Evolutionary conservation across 1,140 invertebrate species (phyloP), one percentile per base, ranked within the genome.

Genomic region (Drosophila subobscura): DNA sequence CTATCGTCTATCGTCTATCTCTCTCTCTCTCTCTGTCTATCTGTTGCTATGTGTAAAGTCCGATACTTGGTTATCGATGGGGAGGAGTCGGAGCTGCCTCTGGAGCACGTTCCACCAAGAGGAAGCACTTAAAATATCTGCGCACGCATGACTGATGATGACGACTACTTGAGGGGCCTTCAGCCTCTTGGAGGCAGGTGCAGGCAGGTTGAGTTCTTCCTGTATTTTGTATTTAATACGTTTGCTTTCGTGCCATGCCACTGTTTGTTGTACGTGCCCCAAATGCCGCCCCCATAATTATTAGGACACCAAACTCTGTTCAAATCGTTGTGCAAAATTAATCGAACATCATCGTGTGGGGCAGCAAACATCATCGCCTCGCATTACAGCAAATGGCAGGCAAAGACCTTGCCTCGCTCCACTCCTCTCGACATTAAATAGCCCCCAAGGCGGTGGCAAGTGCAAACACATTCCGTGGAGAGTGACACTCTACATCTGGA

Each of bases 91-190:
- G 37, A 51, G 33, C n/a, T 7, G 25, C 22, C 53, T 42, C 71
- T 29, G 45, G 49, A 60, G 81, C 83, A 86, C 83, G 81, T 86
- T 72, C 23, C 73, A 23, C 23, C 73, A 29, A 44, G 51, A 81
- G 81, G 83, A 86, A 86, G 77, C 81, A 86, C 81, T 86, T 86
- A 86, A 86, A 86, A 88, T 86, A 86, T 86, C 85, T 86, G 83
- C 77, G 65, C 83, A 86, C 81, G 81, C 81, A 86, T 88, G 81
- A 86, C 70, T 88, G 73, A 86, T 86, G 76, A 79, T 79, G 65
- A 27, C 72, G 51, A 61, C 55, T 71, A 71, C 67, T 59, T 59
- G 71, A 67, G 67, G n/a, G 44, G 46, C 33, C 42, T 42, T 5
- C 47, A 23, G 3, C 6, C 14, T 20, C 5, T 7, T 12, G 7